Evolutionary conservation across 2,113 vertebrate genomes (phyloP), one percentile per base, ranked within the genome.

Genomic region (Girardinichthys multiradiatus): DNA sequence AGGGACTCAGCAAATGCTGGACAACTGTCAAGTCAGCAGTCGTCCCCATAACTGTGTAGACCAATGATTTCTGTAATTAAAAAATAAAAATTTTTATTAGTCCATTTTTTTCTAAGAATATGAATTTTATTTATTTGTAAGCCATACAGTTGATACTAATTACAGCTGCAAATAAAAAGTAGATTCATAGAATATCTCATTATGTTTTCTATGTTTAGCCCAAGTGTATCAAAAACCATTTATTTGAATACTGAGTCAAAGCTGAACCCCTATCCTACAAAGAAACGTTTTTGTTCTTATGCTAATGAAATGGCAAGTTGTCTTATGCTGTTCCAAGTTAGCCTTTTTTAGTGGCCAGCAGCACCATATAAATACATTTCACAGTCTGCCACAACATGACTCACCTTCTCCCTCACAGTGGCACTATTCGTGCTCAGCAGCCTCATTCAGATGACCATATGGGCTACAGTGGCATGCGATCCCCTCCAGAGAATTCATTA

Each of bases 401-500:
- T 75, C 48, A 9, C 64, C 76, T 19, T 27, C 60, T 79, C 74
- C 84, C 88, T 69, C 73, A 45, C 83, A 87, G 90, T 86, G 76
- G 90, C 89, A 13, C 75, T 92, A 64, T 93, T 93, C 74, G 88
- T 86, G 10, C 82, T 94, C 72, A 89, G 94, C 62, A 89, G 91
- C 81, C 90, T 91, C 61, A 76, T 94, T 83, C 90, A 94, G 90
- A 93, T 93, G 93, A 94, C 93, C 68, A 72, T 92, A 77, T 93
- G 94, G 92, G 93, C 85, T 91, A 81, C 89, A 90, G 74, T 94
- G 95, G 83, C 92, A 94, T 74, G 81, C 85, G 69, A 89, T 92
- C 76, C 95, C 95, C 74, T 84, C 91, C 68, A 89, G 92, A 91
- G 94, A 95, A 89, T 96, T 95, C 84, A 92, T 94, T 88, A 93